Evolutionary conservation across 2,797 vertebrate genomes (phyloP), one percentile per base, ranked within the genome.

Genomic region (Anolis apletophallus): DNA sequence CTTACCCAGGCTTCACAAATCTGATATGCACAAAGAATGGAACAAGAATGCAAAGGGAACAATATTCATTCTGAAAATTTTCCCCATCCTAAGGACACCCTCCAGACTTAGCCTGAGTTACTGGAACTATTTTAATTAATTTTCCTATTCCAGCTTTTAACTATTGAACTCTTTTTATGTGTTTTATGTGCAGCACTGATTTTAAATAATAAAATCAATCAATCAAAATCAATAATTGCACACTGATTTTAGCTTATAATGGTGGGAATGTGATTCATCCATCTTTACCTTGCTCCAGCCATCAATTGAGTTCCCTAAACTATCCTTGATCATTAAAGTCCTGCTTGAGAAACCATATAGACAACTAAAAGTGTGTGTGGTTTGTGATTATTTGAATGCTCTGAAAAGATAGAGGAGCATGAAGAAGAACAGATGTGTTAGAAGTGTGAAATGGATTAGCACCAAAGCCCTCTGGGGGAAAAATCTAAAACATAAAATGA

Each of bases 361-460:
- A 94, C 91, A 96, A 88, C 81, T 83, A 82, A 91, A 93, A 88
- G 29, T 81, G 85, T 89, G 11, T 23, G 21, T 74, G 71, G 71
- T 69, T 46, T 14, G 6, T 54, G n/a, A 40, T 92, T 88, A 87
- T 95, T 90, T 94, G 93, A 95, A 96, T 95, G 93, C 91, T 95
- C 88, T 91, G 93, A 94, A 94, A 93, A 96, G 95, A 95, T 95
- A 95, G 96, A 94, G 95, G 95, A 95, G 88, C 88, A 89, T 89
- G 90, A 95, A 96, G 95, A 96, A 94, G 95, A 96, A 95, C 95
- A 96, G 95, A 95, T 95, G 93, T 96, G 94, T 95, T 96, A 95
- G 94, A 96, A 95, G 94, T 95, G 95, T 96, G 94, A 96, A 96
- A 96, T 94, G 95, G 96, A 96, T 97, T 96, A 96, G 95, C 94